Evolutionary conservation across 2,797 vertebrate species (phyloP).

Genomic region (Erpetoichthys calabaricus): DNA sequence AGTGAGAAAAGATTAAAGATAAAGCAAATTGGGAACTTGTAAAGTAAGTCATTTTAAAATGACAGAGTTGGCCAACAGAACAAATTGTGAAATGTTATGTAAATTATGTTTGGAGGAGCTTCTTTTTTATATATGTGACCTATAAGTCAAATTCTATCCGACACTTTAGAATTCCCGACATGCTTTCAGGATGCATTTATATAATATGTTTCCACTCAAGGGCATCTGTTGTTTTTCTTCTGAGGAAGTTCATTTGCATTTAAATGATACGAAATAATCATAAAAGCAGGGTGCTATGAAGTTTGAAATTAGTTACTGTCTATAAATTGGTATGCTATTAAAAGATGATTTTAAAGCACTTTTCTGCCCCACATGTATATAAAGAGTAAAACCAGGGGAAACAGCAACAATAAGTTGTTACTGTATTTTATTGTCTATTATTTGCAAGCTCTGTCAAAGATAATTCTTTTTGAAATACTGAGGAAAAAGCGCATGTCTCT

Average conservation of each 20-base stretch:
- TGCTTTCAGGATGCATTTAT: constrained; percentile 41
- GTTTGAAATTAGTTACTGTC: constrained; percentile 76
- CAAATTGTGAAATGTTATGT: constrained; percentile 52
- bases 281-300: constrained; percentile 75
- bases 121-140: constrained; percentile 37
- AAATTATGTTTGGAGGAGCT: constrained; percentile 59
- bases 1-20: constrained; percentile 34
- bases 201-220: constrained; percentile 64
- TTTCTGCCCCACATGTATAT: constrained; percentile 57
- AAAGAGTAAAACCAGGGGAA: neutral
- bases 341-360: constrained; percentile 66
- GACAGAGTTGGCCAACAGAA: constrained; percentile 56
- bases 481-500: too few relatives aligned
- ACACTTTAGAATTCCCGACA: constrained; percentile 41
- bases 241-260: constrained; percentile 74
- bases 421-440: too few relatives aligned
- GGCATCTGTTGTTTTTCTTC: constrained; percentile 65
- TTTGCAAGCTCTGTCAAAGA: too few relatives aligned
- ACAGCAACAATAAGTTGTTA: too few relatives aligned
- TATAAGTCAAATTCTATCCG: constrained; percentile 44
- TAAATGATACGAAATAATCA: constrained; percentile 75
- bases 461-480: too few relatives aligned
- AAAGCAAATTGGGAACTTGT: constrained; percentile 40
- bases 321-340: constrained; percentile 66
- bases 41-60: constrained; percentile 57